phyloP scores from a whole-genome alignment of 2,797 vertebrate genomes.

The Acomys russatus region DNA sequence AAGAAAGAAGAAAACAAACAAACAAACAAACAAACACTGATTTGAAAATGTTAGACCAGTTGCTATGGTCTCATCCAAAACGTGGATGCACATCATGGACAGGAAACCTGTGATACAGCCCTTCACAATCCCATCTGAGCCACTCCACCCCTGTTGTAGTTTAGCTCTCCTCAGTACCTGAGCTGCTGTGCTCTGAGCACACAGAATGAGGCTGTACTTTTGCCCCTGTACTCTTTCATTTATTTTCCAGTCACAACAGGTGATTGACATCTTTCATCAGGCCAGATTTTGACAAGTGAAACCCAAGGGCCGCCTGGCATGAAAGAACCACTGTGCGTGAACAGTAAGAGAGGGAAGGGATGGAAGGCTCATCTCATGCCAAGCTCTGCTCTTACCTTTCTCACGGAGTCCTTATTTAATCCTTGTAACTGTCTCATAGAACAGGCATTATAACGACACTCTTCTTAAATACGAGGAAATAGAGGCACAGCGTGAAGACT shows the following conservation, averaged over 20 bases:
- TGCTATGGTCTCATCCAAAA: neutral
- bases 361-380: neutral
- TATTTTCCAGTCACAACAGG: neutral
- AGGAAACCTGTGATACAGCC: neutral
- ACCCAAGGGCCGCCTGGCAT: neutral
- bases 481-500: neutral
- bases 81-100: neutral
- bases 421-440: neutral
- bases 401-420: constrained; percentile 35
- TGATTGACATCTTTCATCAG: neutral
- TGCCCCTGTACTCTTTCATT: neutral
- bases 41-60: neutral
- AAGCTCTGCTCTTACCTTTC: constrained; percentile 13
- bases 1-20: too few species aligned
- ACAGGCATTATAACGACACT: neutral
- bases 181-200: neutral
- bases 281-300: neutral
- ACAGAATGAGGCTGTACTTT: fast-evolving
- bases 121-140: neutral
- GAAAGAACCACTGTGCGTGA: neutral
- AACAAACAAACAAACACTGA: too few species aligned
- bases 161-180: neutral
- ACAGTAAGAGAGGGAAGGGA: neutral
- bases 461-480: neutral
- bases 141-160: neutral